These are phyloP conservation scores for Siniperca chuatsi DNA, from an alignment of 2,113 vertebrate genomes.

Conservation along the genomic window DNA sequence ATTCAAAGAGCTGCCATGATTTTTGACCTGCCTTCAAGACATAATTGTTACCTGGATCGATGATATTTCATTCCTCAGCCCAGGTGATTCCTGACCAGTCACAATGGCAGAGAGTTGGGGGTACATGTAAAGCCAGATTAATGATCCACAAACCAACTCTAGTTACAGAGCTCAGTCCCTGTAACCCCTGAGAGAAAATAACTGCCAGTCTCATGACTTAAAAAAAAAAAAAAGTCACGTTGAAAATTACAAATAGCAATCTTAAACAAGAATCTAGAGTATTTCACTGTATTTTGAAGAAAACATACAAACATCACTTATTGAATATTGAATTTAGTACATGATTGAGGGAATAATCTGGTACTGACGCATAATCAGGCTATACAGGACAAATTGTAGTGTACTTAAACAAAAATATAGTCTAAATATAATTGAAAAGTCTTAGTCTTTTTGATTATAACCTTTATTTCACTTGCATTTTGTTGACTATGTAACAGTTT, in stretches of 20 bases:
- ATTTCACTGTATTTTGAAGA: neutral
- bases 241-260: neutral
- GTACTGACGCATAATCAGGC: neutral
- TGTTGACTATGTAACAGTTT: no score
- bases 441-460: no score
- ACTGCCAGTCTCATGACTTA: neutral
- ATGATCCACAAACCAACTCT: conserved; percentile 14
- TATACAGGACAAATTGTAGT: neutral
- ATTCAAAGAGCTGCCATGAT: conserved; percentile 30
- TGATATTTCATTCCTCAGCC: conserved; percentile 31
- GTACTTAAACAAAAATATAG: neutral
- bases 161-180: conserved; percentile 19
- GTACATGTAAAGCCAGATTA: conserved; percentile 32
- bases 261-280: neutral
- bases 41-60: conserved; percentile 56
- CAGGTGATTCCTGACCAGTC: conserved; percentile 21
- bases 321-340: neutral
- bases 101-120: conserved; percentile 5
- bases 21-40: conserved; percentile 34
- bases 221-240: neutral
- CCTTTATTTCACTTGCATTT: no score
- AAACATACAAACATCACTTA: neutral
- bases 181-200: neutral
- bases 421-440: no score
- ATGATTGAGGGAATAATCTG: neutral